Percentiles rank a stretch among this genome's conserved stretches.
These are phyloP conservation scores for Cyanoramphus novaezelandiae DNA, from an alignment of 2,113 vertebrate genomes.

Conservation along the genomic window DNA sequence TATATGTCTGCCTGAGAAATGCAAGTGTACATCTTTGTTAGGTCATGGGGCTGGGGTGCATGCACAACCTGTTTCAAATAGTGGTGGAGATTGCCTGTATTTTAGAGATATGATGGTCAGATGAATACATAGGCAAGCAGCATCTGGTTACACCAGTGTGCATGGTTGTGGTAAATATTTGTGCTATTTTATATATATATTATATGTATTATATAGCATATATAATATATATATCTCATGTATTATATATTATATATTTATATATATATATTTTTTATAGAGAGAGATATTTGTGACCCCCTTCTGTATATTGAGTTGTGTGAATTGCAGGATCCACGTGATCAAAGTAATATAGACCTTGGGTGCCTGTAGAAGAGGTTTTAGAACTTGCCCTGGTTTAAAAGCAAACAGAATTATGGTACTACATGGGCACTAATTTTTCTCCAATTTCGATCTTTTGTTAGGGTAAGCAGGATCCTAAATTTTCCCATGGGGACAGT, in stretches of 20 bases:
- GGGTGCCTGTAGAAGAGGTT: not conserved
- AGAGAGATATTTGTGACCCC: not conserved
- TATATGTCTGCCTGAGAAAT: not conserved
- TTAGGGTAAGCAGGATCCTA: not conserved
- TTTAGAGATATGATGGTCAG: not conserved
- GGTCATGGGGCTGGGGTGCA: not conserved
- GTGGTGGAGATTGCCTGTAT: not conserved
- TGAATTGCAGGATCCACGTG: not conserved
- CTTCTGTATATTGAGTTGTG: not conserved
- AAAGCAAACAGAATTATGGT: not conserved
- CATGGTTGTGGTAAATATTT: not conserved
- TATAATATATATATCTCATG: too few relatives aligned
- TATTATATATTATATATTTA: too few relatives aligned
- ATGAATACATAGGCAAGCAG: not conserved
- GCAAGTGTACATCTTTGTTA: not conserved
- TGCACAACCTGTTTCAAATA: fast-evolving
- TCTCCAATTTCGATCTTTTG: not conserved
- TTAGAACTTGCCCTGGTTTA: not conserved
- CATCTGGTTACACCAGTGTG: not conserved
- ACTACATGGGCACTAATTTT: not conserved
- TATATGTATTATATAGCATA: too few relatives aligned
- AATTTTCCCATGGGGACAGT: not conserved
- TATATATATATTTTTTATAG: not conserved
- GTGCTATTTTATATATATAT: not conserved
- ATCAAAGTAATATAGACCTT: not conserved